Conservation (phyloP, 2,888 invertebrate genomes). For the Elysia crispata region DNA sequence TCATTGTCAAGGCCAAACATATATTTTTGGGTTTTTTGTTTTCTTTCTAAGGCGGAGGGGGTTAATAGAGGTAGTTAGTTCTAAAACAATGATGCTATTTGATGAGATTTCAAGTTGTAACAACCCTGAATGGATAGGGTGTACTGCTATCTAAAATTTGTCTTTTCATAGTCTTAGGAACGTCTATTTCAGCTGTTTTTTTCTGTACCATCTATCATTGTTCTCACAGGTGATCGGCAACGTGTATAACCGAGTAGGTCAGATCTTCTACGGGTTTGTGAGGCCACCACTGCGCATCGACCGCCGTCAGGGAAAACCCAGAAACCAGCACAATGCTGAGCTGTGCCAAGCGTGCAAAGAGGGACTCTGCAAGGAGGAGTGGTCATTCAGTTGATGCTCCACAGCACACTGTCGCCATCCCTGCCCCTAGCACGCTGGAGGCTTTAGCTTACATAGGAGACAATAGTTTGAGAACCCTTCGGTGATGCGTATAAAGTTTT, state of each 20-base stretch:
- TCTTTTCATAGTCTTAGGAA: no score
- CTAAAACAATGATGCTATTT: no score
- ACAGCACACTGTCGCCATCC: not conserved
- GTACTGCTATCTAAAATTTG: no score
- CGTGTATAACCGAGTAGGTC: slow-evolving; percentile 77
- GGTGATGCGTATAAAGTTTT: not conserved
- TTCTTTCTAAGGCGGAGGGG: no score
- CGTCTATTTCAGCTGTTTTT: no score
- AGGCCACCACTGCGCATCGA: slow-evolving; percentile 76
- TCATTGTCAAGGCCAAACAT: not conserved
- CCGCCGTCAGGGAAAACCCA: slow-evolving; percentile 78
- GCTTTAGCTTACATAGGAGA: not conserved
- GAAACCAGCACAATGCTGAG: slow-evolving; percentile 78
- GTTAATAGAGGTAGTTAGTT: no score
- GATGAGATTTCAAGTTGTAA: no score
- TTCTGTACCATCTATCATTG: no score
- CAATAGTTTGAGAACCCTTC: not conserved
- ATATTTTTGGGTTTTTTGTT: no score
- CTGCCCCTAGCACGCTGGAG: not conserved
- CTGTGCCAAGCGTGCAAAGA: slow-evolving; percentile 79
- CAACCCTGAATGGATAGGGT: no score
- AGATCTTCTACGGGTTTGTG: slow-evolving; percentile 77
- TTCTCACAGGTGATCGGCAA: slow-evolving; percentile 77
- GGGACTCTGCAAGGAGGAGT: slow-evolving; percentile 74
- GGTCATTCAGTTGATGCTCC: slow-evolving; percentile 67